phyloP scores from a whole-genome alignment of 2,797 vertebrate genomes.

The Macropodus opercularis region DNA sequence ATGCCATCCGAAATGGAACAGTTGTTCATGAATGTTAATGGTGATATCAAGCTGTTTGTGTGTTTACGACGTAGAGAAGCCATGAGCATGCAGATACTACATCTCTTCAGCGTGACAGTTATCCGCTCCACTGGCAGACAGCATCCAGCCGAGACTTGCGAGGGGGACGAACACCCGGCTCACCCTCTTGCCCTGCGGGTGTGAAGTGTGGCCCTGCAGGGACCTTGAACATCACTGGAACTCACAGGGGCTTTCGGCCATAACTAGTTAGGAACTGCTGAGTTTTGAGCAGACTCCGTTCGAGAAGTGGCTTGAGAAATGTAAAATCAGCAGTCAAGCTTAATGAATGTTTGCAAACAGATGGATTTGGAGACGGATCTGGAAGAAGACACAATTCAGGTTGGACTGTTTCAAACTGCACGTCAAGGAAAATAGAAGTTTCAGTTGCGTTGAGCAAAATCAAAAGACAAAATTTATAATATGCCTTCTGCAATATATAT shows the following conservation, averaged over 20 bases:
- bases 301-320: too few species aligned
- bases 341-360: too few species aligned
- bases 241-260: constrained; percentile 49
- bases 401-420: too few species aligned
- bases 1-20: constrained; percentile 49
- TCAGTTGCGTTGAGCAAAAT: too few species aligned
- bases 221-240: constrained; percentile 39
- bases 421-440: too few species aligned
- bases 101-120: constrained; percentile 48
- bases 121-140: constrained; percentile 50
- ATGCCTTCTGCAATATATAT: too few species aligned
- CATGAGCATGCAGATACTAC: constrained; percentile 40
- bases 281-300: constrained; percentile 23
- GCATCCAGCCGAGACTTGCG: constrained; percentile 46
- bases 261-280: constrained; percentile 24
- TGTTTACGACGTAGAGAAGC: constrained; percentile 44
- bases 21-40: constrained; percentile 66
- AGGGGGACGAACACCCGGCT: constrained; percentile 27
- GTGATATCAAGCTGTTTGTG: constrained; percentile 47
- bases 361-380: too few species aligned
- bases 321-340: too few species aligned
- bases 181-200: constrained; percentile 39
- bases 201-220: constrained; percentile 40
- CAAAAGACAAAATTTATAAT: too few species aligned
- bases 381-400: too few species aligned